phyloP scores from a whole-genome alignment of 2,797 vertebrate species.

The Dicrostonyx torquatus region DNA sequence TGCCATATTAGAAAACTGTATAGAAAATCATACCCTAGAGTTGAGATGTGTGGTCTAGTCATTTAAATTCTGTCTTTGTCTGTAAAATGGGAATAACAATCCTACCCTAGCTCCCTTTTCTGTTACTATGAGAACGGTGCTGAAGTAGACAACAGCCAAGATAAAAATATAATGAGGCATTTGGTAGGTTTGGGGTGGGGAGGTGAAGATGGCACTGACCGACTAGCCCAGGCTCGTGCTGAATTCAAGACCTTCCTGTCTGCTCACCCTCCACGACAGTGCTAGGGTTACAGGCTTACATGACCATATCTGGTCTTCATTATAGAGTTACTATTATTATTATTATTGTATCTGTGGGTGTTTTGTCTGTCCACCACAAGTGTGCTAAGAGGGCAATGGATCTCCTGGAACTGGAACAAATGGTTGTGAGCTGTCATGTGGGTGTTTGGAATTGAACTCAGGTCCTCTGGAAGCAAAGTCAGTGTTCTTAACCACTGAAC shows the following conservation, averaged over 20 bases:
- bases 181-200: neutral
- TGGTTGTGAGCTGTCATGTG: neutral
- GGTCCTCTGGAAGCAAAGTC: neutral
- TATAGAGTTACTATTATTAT: neutral
- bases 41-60: neutral
- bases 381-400: neutral
- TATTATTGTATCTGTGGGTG: neutral
- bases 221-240: neutral
- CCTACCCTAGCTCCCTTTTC: neutral
- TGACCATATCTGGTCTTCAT: neutral
- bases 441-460: neutral
- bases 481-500: neutral
- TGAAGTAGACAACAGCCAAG: neutral
- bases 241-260: neutral
- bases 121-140: neutral
- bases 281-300: neutral
- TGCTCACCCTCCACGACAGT: neutral
- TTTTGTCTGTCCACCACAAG: neutral
- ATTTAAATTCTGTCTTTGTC: conserved; percentile 39
- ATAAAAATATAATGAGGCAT: neutral
- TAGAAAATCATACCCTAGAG: neutral
- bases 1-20: neutral
- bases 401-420: neutral
- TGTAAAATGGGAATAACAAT: neutral
- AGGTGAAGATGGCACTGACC: too few species aligned